Evolutionary conservation across 2,797 vertebrate genomes (phyloP).

Genomic region (Coracias cyanogaster): DNA sequence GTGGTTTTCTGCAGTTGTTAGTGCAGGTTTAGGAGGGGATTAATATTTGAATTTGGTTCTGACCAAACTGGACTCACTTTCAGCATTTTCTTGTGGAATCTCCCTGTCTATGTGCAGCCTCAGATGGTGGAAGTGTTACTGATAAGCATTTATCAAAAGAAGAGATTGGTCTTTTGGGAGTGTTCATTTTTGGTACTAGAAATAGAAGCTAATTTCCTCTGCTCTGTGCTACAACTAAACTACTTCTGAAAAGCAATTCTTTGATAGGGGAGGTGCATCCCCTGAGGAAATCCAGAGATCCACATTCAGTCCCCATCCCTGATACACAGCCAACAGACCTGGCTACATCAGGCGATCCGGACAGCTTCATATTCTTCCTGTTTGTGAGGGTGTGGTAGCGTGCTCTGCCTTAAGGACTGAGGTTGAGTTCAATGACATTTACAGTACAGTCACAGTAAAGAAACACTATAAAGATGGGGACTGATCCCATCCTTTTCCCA

Average conservation of each 20-base stretch:
- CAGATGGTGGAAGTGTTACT: neutral
- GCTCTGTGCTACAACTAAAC: neutral
- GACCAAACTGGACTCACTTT: neutral
- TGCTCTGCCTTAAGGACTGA: neutral
- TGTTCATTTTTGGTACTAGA: neutral
- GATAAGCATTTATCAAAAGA: neutral
- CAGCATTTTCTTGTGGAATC: neutral
- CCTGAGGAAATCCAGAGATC: neutral
- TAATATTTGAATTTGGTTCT: neutral
- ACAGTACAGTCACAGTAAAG: neutral
- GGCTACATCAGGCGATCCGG: rapidly evolving
- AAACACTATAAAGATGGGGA: neutral
- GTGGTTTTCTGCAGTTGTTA: neutral
- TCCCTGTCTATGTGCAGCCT: neutral
- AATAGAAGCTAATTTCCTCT: neutral
- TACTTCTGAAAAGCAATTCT: neutral
- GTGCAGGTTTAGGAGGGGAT: neutral
- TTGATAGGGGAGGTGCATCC: neutral
- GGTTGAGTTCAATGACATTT: neutral
- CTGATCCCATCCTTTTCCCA: neutral
- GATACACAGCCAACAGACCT: neutral
- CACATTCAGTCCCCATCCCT: neutral
- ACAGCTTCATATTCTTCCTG: neutral
- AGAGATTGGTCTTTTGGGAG: neutral
- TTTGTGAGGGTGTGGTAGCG: neutral